A percentile compares a stretch with the other conserved stretches of the same genome.
phyloP scores from a whole-genome alignment of 2,113 vertebrate genomes.

The Neotragus moschatus region DNA sequence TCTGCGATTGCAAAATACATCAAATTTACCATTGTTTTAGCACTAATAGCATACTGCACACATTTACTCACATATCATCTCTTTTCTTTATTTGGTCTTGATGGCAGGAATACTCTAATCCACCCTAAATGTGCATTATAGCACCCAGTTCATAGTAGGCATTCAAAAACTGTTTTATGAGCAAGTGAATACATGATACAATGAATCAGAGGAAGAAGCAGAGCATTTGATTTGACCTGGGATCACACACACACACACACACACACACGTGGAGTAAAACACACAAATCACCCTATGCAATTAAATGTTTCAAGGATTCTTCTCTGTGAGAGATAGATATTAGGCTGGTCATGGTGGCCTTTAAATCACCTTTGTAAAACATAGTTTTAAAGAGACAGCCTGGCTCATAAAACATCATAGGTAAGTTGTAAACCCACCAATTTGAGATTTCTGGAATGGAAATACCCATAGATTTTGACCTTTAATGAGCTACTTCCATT shows the following conservation, averaged over 20 bases:
- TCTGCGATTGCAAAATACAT: not conserved
- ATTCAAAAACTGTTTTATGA: not conserved
- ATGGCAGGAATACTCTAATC: not conserved
- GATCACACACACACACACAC: not conserved
- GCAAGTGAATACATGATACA: not conserved
- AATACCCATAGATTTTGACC: slow-evolving; percentile 51
- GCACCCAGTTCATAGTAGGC: not conserved
- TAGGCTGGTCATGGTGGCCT: not conserved
- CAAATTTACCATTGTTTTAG: not conserved
- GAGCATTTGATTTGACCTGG: not conserved
- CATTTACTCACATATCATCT: not conserved
- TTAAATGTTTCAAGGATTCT: not conserved
- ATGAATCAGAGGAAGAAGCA: not conserved
- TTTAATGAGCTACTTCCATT: slow-evolving; percentile 20
- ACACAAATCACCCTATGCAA: not conserved
- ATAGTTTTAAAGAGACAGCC: slow-evolving; percentile 2
- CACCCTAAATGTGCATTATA: not conserved
- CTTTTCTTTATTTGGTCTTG: not conserved
- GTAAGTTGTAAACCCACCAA: slow-evolving; percentile 52
- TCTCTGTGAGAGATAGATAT: not conserved
- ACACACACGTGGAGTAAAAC: not conserved
- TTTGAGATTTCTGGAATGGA: slow-evolving; percentile 51
- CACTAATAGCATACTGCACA: not conserved
- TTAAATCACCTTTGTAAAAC: slow-evolving; percentile 33
- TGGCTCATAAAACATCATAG: slow-evolving; percentile 15